Evolutionary conservation across 1,140 invertebrate genomes (phyloP).

Genomic region (Macrotrachela quadricornifera): DNA sequence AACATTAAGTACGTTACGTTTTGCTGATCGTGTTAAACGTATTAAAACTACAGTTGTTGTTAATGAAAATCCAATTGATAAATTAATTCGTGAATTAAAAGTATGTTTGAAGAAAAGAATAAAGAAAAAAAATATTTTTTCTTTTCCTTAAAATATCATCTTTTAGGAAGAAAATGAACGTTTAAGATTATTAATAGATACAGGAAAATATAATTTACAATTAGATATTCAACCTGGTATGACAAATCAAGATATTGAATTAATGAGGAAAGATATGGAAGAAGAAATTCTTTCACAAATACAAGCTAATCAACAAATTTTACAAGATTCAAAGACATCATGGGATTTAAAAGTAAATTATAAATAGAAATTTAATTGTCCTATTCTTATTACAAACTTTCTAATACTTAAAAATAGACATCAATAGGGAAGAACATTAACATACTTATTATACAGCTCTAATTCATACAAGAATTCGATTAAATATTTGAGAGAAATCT

Average conservation of each 20-base stretch:
- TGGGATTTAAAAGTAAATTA: background rate
- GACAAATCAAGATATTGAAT: constrained; percentile 17
- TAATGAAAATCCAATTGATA: constrained; percentile 41
- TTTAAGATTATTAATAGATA: constrained; percentile 28
- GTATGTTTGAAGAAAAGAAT: constrained; percentile 9
- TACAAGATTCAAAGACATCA: constrained; percentile 15
- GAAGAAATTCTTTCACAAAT: constrained; percentile 28
- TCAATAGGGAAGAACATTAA: too few relatives aligned
- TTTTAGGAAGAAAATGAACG: constrained; percentile 39
- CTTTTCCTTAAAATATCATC: background rate
- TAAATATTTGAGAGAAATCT: too few relatives aligned
- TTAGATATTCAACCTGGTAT: constrained; percentile 4
- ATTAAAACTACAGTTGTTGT: constrained; percentile 86
- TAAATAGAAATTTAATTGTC: too few relatives aligned
- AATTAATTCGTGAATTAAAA: constrained; percentile 28
- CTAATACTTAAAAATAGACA: too few relatives aligned
- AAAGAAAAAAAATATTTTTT: background rate
- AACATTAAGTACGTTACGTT: constrained; percentile 39
- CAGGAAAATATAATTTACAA: constrained; percentile 14
- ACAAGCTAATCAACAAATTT: constrained; percentile 22
- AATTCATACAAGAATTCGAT: too few relatives aligned
- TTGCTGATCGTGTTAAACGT: constrained; percentile 88
- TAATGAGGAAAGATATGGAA: constrained; percentile 25
- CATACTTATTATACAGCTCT: too few relatives aligned
- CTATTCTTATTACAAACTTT: too few relatives aligned